phyloP scores from a whole-genome alignment of 1,140 invertebrate species.

The Manduca sexta region DNA sequence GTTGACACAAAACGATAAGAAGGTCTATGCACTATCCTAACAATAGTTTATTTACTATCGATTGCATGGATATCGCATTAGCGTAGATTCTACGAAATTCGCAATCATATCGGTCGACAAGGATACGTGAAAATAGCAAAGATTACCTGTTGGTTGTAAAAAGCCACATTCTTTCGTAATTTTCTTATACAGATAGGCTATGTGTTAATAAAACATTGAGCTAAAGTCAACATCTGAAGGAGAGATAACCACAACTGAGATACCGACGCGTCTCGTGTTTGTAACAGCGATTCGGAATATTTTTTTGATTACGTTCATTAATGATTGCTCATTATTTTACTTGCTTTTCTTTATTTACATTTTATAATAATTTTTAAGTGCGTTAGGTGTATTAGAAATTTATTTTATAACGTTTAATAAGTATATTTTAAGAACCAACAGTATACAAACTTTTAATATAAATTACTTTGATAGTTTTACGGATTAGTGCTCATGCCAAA shows the following conservation, averaged over 20 bases:
- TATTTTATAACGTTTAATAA: too few relatives aligned
- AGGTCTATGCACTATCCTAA: conserved; percentile 14
- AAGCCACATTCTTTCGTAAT: conserved; percentile 31
- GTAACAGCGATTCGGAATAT: neutral
- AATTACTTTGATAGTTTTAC: too few relatives aligned
- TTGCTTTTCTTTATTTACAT: too few relatives aligned
- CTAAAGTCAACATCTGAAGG: conserved; percentile 31
- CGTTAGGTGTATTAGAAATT: too few relatives aligned
- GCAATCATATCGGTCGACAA: conserved; percentile 1
- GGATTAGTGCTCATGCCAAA: too few relatives aligned
- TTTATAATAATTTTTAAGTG: too few relatives aligned
- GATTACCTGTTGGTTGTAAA: conserved; percentile 18
- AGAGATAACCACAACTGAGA: conserved; percentile 33
- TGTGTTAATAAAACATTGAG: conserved; percentile 44
- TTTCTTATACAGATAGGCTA: conserved; percentile 27
- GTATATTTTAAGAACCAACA: too few relatives aligned
- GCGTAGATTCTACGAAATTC: neutral
- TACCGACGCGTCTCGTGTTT: conserved; percentile 9
- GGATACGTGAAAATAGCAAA: conserved; percentile 8
- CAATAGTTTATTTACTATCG: too few relatives aligned
- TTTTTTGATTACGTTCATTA: conserved; percentile 1
- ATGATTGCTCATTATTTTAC: too few relatives aligned
- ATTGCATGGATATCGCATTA: neutral
- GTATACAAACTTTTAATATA: too few relatives aligned
- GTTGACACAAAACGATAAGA: conserved; percentile 22